Evolutionary conservation across 2,888 invertebrate genomes (phyloP).

Genomic region (Polia nebulosa): DNA sequence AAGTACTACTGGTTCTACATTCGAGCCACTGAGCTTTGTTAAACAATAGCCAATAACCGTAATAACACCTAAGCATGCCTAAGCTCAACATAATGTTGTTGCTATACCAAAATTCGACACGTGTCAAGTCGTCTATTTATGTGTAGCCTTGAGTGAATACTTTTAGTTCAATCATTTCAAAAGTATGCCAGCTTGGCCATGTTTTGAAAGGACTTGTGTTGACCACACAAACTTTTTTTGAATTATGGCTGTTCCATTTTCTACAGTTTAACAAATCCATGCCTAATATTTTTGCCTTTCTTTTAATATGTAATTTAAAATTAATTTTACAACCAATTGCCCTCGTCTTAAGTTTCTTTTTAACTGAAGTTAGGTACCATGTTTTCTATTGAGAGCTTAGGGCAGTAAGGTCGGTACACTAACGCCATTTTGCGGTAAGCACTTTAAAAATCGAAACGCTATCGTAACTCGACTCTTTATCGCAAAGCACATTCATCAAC

Average conservation of each 20-base stretch:
- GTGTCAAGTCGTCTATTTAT: constrained; percentile 46
- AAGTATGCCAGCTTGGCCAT: constrained; percentile 6
- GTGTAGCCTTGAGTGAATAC: constrained; percentile 34
- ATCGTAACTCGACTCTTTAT: constrained; percentile 7
- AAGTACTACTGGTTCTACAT: constrained; percentile 9
- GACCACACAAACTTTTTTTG: not conserved
- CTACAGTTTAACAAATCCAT: no score
- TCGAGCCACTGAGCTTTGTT: constrained; percentile 54
- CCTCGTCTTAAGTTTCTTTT: not conserved
- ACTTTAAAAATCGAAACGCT: not conserved
- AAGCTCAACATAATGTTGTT: constrained; percentile 43
- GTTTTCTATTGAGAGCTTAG: not conserved
- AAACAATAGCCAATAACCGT: constrained; percentile 71
- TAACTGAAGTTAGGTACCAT: not conserved
- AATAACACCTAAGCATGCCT: constrained; percentile 41
- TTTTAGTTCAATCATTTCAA: constrained; percentile 38
- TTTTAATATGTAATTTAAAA: no score
- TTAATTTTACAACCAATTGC: no score
- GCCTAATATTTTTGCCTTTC: no score
- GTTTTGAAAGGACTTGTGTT: constrained; percentile 15
- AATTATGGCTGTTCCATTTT: not conserved
- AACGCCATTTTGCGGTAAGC: not conserved
- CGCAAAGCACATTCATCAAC: constrained; percentile 26
- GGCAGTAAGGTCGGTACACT: not conserved
- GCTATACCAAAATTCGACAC: constrained; percentile 51